Base-by-base conservation (phyloP, 2,888 invertebrate species). In the Pherbina coryleti region DNA sequence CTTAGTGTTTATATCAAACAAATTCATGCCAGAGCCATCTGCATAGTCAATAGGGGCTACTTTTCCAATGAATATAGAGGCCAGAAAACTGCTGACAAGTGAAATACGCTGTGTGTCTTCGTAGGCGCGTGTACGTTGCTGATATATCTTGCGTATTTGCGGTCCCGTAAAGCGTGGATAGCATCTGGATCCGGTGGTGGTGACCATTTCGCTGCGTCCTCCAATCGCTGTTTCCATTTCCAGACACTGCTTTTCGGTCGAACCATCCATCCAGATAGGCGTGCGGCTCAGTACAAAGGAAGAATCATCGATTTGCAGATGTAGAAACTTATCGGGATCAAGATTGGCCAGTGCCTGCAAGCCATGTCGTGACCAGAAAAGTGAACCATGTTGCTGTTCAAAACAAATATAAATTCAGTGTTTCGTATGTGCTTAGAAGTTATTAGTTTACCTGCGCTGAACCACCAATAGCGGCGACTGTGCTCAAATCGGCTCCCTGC, bases 1-100 rank as follows among this genome's bases (percentile, higher is more conserved):
- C 90, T 94, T 95, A 0, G 90, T 91, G 44, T 91, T 92, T 72
- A 99, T 95, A 88, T 98, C 94, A 84, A 99, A 91, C 22, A 99
- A 91, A 90, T 99, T 99, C 97, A 97, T 99, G 19, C 99, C 99
- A 0, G 98, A 98, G 0, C 95, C 98, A 89, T 99, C 99, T 0
- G 97, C 93, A 81, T 92, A 92, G 89, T 99, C 99, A 70, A 99
- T 97, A 0, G 97, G 94, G 0, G 97, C 98, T 81, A 97, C 94
- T 84, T 93, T 91, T 1, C 98, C 98, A 57, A 97, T 89, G 87
- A 99, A 94, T 74, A 99, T 89, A 0, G 97, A 96, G 79, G 96
- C 96, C 0, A 95, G 92, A 90, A 99, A 99, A 83, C 97, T 98
- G 85, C 98, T 98, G 5, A 99, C 93, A 62, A 99, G 91, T 0